Evolutionary conservation across 2,888 invertebrate genomes (phyloP), one percentile per base, ranked within the genome.

Genomic region (Phlogophora meticulosa): DNA sequence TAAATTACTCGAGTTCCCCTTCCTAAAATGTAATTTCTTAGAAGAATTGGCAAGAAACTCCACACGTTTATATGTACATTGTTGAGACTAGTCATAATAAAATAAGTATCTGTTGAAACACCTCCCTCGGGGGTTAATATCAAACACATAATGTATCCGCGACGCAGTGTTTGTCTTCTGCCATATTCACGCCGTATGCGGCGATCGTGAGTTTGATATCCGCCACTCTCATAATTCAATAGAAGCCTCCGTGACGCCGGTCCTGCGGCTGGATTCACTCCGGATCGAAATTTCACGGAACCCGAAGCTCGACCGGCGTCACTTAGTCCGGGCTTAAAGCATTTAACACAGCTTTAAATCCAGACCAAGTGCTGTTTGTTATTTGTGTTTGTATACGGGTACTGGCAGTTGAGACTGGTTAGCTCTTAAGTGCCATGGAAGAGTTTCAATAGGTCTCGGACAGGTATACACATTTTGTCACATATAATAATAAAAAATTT

Each of bases 301-400:
- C n/a, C 46, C 52, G 52, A 7, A 32, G 17, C 40, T 45, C 20
- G 9, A 15, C 69, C 64, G 48, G 52, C 69, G 74, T 22, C 52
- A 36, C 40, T 36, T 36, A 48, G 73, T 48, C 22, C 36, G 32
- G 17, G 40, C n/a, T 40, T 22, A 40, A 46, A 46, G 34, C 17
- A 28, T 73, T 53, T 53, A 53, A 42, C 10, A 17, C 11, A 7
- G 52, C 11, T 45, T 62, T 34, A n/a, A 40, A 68, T 36, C 28
- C 15, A 15, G 36, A 24, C 15, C n/a, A 7, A 40, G 20, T 22
- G 11, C 11, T 28, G 42, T 63, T 68, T 69, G 62, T 62, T 46
- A 40, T 22, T 22, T 46, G 17, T 72, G 60, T 62, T 62, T 40
- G 36, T 22, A 5, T 22, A 15, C 17, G 15, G n/a, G 15, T 32